Base-by-base conservation (phyloP, 2,888 invertebrate species). In the Bursaphelenchus okinawaensis region DNA sequence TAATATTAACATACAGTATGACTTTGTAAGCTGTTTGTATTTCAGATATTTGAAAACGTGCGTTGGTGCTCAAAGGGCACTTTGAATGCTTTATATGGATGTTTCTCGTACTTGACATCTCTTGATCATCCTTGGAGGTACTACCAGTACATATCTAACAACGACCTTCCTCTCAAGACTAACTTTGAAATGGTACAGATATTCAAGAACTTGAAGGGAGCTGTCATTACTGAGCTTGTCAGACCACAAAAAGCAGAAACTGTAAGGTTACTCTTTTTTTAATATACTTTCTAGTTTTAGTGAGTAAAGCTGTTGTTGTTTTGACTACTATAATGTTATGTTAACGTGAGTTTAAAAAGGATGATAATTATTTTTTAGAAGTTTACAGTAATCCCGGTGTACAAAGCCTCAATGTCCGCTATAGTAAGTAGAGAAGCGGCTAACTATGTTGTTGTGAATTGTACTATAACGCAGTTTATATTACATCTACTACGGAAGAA, bases 121-220 rank as follows among this genome's bases (percentile, higher is more conserved):
- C 29, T 56, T 6, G 28, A 58, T 12, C 71, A 72, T 26, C 28
- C 62, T 19, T 70, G 70, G 70, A 63, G 52, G 23, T 70, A 70
- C 52, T 66, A 54, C 57, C 68, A 70, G 64, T 70, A 70, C 52
- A 19, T 70, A 4, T 60, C 56, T 27, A 70, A 70, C 7, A 50
- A 68, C 12, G 73, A 73, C 52, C 55, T 73, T 8, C 74, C 73
- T 6, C 56, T 75, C 29, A 74, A 72, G 54, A 73, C 73, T 0
- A 73, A 73, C 61, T 56, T 72, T 19, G 74, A 73, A 60, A 73
- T 75, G 73, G 69, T 75, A 22, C 52, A 72, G 9, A 75, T 73
- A 29, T 75, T 73, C 61, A 72, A 75, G 31, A 50, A 56, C 22
- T 50, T 73, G 12, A 73, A 73, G 54, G 74, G 74, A 7, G 63